Conservation (phyloP, 2,113 vertebrate genomes). For the Nerophis ophidion region DNA sequence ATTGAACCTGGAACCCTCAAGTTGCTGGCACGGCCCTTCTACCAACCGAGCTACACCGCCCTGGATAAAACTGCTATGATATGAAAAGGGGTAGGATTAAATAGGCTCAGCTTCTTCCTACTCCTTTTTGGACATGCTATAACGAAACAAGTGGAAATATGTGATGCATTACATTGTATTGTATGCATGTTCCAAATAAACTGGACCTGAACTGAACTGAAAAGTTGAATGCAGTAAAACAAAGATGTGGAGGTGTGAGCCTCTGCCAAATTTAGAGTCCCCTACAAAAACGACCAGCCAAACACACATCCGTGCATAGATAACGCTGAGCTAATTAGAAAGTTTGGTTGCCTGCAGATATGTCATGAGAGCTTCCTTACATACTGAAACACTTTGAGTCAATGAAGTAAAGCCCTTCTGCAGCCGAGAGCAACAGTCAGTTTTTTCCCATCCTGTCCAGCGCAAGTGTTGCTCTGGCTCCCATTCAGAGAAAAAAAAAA, state of each 20-base stretch:
- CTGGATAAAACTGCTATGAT: no score
- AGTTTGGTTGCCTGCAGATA: conserved; percentile 8
- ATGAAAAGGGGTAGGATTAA: no score
- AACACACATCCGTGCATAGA: neutral
- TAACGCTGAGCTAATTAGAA: conserved; percentile 27
- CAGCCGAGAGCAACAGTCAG: neutral
- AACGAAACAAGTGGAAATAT: no score
- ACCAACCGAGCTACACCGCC: no score
- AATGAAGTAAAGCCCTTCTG: conserved; percentile 10
- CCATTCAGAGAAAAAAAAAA: neutral
- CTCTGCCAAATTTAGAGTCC: conserved; percentile 8
- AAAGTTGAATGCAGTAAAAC: conserved; percentile 26
- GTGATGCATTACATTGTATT: no score
- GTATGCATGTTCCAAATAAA: no score
- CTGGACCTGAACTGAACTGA: no score
- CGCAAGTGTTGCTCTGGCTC: neutral
- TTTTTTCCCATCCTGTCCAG: neutral
- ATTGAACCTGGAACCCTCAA: no score
- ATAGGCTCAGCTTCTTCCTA: no score
- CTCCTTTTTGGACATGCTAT: no score
- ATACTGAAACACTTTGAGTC: conserved; percentile 3
- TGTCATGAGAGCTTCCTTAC: neutral
- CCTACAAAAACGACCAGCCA: conserved; percentile 5
- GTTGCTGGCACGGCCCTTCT: no score
- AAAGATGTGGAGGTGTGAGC: conserved; percentile 4